A percentile compares a stretch with the other conserved stretches of the same genome.
These are phyloP conservation scores for Endotricha flammealis DNA, from an alignment of 2,888 invertebrate species.

Conservation along the genomic window DNA sequence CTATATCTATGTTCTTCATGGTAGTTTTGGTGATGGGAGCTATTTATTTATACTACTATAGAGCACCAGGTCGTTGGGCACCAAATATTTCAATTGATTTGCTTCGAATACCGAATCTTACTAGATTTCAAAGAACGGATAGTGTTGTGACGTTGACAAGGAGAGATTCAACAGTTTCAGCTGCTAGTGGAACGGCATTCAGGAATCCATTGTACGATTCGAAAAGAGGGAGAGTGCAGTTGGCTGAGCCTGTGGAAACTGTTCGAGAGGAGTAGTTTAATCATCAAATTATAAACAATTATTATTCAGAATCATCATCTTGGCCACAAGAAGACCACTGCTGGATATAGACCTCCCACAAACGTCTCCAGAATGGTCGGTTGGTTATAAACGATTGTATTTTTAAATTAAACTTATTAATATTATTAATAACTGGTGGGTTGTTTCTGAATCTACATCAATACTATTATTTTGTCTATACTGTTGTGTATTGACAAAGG, in stretches of 20 bases:
- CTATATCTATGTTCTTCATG: constrained; percentile 51
- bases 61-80: constrained; percentile 14
- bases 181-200: constrained; percentile 42
- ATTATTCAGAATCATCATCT: no score
- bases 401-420: no score
- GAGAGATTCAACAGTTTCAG: constrained; percentile 46
- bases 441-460: no score
- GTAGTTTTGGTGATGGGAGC: constrained; percentile 41
- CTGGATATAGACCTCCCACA: no score
- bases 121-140: constrained; percentile 57
- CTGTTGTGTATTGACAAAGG: no score
- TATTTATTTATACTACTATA: constrained; percentile 58
- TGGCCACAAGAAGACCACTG: no score
- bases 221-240: constrained; percentile 51
- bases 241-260: constrained; percentile 33
- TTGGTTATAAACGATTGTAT: no score
- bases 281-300: no score
- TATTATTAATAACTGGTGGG: no score
- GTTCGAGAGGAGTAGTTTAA: constrained; percentile 32
- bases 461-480: no score
- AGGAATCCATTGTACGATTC: constrained; percentile 66
- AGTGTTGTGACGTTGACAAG: constrained; percentile 62
- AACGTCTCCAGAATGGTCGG: no score
- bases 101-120: constrained; percentile 11
- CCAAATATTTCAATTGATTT: constrained; percentile 15